Percentiles rank a stretch among this genome's conserved stretches.
Conservation (phyloP, 2,797 vertebrate genomes). For the Margarornis squamiger region DNA sequence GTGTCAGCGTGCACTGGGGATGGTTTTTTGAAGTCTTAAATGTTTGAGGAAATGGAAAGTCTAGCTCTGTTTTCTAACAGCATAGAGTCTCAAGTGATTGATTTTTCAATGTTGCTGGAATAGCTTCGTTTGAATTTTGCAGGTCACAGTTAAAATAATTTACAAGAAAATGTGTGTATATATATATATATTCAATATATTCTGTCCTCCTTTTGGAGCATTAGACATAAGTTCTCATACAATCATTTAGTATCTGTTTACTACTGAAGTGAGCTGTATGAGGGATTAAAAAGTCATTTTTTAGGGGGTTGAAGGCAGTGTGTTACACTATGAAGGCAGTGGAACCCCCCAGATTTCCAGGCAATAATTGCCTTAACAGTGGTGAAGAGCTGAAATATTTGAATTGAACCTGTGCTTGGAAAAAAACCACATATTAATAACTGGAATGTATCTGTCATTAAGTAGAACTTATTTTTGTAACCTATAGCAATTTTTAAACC, state of each 20-base stretch:
- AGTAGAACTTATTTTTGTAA: not conserved
- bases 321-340: not conserved
- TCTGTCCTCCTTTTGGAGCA: not conserved
- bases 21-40: not conserved
- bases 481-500: not conserved
- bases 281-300: rapidly evolving
- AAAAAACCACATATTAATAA: not conserved
- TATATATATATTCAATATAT: not conserved
- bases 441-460: not conserved
- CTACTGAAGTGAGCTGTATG: not conserved
- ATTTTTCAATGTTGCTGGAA: not conserved
- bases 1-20: not conserved
- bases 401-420: not conserved
- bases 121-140: not conserved
- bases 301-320: not conserved
- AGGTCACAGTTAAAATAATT: not conserved
- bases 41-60: not conserved
- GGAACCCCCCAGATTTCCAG: not conserved
- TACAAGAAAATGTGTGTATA: not conserved
- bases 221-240: not conserved
- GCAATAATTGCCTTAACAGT: not conserved
- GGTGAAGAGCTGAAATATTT: not conserved
- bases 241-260: not conserved
- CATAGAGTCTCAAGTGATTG: not conserved
- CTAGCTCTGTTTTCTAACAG: not conserved